Evolutionary conservation across 2,888 invertebrate genomes (phyloP).

Genomic region (Meliscaeva auricollis): DNA sequence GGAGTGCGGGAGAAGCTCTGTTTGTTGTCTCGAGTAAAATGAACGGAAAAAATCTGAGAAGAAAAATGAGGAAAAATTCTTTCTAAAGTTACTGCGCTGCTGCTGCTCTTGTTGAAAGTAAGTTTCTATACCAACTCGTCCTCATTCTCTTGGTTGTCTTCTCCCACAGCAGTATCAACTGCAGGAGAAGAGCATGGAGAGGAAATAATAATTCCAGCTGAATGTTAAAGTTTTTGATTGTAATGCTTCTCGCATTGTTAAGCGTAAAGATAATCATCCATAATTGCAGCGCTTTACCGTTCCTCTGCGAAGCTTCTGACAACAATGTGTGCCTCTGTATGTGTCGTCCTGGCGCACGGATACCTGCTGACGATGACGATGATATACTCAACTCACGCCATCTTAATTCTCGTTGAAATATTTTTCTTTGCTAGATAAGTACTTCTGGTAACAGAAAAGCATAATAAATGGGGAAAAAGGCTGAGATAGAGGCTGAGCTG

Average conservation of each 20-base stretch:
- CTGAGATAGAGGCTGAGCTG: background rate
- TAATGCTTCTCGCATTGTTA: constrained; percentile 72
- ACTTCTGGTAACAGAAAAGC: constrained; percentile 63
- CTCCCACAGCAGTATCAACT: constrained; percentile 40
- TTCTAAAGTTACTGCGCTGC: constrained; percentile 38
- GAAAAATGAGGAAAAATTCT: constrained; percentile 44
- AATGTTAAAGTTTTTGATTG: constrained; percentile 74
- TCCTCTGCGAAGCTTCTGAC: constrained; percentile 15
- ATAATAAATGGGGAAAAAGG: constrained; percentile 59
- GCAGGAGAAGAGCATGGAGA: constrained; percentile 30
- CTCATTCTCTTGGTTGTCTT: constrained; percentile 16
- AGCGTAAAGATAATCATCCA: constrained; percentile 72
- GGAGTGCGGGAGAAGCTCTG: background rate
- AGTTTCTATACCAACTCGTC: background rate
- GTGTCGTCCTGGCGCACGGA: background rate
- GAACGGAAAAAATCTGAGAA: constrained; percentile 41
- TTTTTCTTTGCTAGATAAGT: constrained; percentile 65
- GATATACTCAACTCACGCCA: constrained; percentile 30
- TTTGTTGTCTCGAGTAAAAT: background rate
- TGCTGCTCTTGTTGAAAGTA: constrained; percentile 40
- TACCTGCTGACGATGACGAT: constrained; percentile 47
- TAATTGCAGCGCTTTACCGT: constrained; percentile 70
- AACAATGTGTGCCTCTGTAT: constrained; percentile 2
- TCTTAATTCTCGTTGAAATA: constrained; percentile 50
- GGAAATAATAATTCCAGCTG: constrained; percentile 59